Conservation (phyloP, 2,888 invertebrate species). For the Ochropleura plecta region DNA sequence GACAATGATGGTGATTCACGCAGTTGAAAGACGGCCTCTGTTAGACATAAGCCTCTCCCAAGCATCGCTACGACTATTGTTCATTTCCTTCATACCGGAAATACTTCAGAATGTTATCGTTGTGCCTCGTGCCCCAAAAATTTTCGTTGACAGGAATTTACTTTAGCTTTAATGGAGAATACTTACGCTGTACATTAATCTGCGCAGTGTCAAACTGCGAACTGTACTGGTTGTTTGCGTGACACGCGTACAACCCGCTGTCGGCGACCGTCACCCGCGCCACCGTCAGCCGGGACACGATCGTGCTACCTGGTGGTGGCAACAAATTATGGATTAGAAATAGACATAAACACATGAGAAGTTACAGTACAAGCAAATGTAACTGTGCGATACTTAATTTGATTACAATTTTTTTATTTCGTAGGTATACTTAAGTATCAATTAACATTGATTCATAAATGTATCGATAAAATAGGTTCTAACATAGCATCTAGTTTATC, state of each 20-base stretch:
- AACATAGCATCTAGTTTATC: neutral
- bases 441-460: no score
- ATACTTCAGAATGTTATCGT: neutral
- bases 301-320: constrained; percentile 38
- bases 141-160: neutral
- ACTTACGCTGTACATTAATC: constrained; percentile 94
- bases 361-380: neutral
- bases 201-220: constrained; percentile 91
- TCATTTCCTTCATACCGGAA: neutral
- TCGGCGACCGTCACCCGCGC: constrained; percentile 92
- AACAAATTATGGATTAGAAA: constrained; percentile 2
- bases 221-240: constrained; percentile 94
- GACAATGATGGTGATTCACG: neutral
- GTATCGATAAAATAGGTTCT: neutral
- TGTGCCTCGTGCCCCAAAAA: neutral
- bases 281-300: constrained; percentile 93
- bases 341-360: neutral
- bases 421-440: neutral
- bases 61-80: neutral
- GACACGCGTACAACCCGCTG: constrained; percentile 95
- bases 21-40: no score
- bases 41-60: neutral
- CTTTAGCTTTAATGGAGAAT: neutral
- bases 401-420: neutral
- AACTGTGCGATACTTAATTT: neutral